Conservation (phyloP, 2,888 invertebrate species). For the Allacma fusca region DNA sequence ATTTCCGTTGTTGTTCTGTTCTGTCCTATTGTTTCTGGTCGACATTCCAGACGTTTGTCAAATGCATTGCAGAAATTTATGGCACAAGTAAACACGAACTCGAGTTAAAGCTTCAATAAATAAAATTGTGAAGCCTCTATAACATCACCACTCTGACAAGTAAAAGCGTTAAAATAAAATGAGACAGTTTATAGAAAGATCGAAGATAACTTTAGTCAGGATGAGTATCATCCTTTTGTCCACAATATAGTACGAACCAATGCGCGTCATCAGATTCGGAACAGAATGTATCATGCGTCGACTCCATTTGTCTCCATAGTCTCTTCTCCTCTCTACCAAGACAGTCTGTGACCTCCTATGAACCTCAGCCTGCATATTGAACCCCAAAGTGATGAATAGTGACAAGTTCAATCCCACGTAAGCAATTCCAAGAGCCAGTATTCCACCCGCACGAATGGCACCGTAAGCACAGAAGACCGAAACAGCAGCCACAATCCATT, state of each 20-base stretch:
- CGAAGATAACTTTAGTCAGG: neutral
- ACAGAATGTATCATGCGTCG: neutral
- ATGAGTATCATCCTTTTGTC: constrained; percentile 1
- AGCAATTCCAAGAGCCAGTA: neutral
- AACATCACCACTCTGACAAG: no score
- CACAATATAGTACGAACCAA: constrained; percentile 3
- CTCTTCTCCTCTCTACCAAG: neutral
- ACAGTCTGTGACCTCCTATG: neutral
- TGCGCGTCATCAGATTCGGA: neutral
- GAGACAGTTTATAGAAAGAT: neutral
- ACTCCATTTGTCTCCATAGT: neutral
- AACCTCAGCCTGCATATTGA: neutral
- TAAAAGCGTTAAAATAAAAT: neutral
- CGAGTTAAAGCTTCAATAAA: no score
- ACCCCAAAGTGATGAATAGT: neutral
- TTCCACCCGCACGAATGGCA: neutral
- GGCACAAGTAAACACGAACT: no score
- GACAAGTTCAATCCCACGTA: neutral
- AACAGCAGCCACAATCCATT: neutral
- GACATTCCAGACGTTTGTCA: no score
- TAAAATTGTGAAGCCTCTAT: no score
- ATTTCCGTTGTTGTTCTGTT: no score
- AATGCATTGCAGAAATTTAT: no score
- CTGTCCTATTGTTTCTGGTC: no score
- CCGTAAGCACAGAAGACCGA: neutral